Evolutionary conservation across 2,797 vertebrate genomes (phyloP).

Genomic region (Ciconia nigra): DNA sequence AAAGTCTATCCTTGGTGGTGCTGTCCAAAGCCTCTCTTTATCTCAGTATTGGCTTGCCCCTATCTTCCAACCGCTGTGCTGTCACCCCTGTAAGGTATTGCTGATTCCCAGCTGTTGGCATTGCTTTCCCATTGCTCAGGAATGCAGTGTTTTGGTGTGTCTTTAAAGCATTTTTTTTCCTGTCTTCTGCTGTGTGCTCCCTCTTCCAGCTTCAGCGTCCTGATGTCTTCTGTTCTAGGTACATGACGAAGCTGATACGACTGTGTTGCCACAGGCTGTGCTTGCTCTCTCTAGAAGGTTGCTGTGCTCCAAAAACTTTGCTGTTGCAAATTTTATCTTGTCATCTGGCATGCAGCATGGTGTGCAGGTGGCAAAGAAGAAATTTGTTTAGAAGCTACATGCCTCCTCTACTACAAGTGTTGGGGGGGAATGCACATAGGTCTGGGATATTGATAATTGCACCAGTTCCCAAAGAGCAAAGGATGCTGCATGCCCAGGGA

Average conservation of each 20-base stretch:
- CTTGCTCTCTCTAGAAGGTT: not conserved
- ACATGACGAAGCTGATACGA: not conserved
- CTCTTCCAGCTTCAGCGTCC: not conserved
- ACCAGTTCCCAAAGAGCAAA: not conserved
- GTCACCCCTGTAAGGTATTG: not conserved
- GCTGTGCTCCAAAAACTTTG: slow-evolving; percentile 7
- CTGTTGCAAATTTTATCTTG: slow-evolving; percentile 15
- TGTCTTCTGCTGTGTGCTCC: not conserved
- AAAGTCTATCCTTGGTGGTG: not conserved
- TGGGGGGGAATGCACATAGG: not conserved
- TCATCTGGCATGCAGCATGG: not conserved
- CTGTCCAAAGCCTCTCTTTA: not conserved
- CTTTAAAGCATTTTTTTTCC: not conserved
- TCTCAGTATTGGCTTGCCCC: not conserved
- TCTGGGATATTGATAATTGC: not conserved
- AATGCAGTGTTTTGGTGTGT: not conserved
- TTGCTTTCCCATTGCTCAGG: not conserved
- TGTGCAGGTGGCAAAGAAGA: slow-evolving; percentile 2
- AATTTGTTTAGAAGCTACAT: not conserved
- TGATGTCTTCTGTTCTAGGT: not conserved
- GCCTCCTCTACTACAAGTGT: not conserved
- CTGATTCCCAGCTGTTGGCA: not conserved
- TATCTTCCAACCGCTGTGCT: not conserved
- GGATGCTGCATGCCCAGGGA: not conserved
- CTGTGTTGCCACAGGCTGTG: not conserved